phyloP scores from a whole-genome alignment of 2,113 vertebrate species.

The Indicator maculatus region DNA sequence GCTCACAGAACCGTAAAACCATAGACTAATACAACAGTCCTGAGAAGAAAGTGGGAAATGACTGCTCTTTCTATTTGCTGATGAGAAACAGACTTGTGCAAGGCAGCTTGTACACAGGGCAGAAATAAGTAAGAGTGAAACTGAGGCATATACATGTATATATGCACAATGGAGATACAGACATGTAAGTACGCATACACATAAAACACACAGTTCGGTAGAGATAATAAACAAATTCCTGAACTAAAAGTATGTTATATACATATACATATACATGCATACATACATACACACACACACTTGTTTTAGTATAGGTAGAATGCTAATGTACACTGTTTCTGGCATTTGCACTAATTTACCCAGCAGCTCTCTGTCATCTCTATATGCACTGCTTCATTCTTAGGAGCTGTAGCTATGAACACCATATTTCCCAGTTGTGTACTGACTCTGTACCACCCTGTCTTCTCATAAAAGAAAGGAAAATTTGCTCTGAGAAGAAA shows the following conservation, averaged over 20 bases:
- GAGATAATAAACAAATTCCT: neutral
- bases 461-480: neutral
- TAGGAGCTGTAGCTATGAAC: neutral
- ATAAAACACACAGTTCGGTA: neutral
- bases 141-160: rapidly evolving
- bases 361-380: neutral
- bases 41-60: neutral
- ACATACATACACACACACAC: neutral
- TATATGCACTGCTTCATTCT: rapidly evolving
- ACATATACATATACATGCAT: no score
- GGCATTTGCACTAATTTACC: neutral
- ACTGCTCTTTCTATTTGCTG: neutral
- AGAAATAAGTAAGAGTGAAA: neutral
- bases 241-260: neutral
- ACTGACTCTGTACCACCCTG: neutral
- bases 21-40: neutral
- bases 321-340: neutral
- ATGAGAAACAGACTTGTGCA: neutral
- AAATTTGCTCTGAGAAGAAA: neutral
- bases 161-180: neutral
- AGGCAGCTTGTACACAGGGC: neutral
- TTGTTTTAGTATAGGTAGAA: neutral
- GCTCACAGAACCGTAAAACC: neutral
- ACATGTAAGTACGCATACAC: neutral
- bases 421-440: neutral